Evolutionary conservation across 2,797 vertebrate genomes (phyloP), one percentile per base, ranked within the genome.

Genomic region (Chelmon rostratus): DNA sequence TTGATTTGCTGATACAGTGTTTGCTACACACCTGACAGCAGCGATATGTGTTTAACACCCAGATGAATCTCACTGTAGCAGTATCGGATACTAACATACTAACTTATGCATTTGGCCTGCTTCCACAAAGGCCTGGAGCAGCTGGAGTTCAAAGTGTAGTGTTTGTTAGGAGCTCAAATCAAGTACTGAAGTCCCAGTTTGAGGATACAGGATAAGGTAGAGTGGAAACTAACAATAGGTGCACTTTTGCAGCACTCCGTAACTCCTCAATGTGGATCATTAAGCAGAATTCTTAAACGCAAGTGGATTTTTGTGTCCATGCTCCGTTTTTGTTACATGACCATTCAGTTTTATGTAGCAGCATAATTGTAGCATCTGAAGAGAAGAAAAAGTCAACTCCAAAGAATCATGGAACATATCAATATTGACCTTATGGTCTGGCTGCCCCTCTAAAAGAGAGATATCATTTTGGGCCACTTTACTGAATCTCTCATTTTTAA

Each of bases 11-110:
- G 70, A 83, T 38, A 31, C 71, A 73, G 67, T 86, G 71, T 87
- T 76, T 67, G 70, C 64, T 74, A 50, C 65, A 78, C 49, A 81
- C 74, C 52, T 80, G 80, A 87, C 68, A 47, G 70, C 81, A 69
- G 70, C 74, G 75, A 61, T 83, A 81, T 76, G 69, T 79, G 46
- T 78, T 68, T 84, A 68, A 81, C 62, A 33, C 62, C 47, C 52
- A 79, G 70, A 66, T 66, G 28, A 78, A 79, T 84, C 68, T 57
- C 62, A 77, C 81, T 59, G 74, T 81, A 79, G 80, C 76, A 42
- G 70, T 73, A 77, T 89, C 70, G 35, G 47, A 62, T 89, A 89
- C 80, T 93, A 91, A 92, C 77, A 7, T 88, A 84, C 83, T 87
- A 85, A 91, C 68, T 42, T 76, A 73, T 78, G 67, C 72, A 73